These are phyloP conservation scores for Myocastor coypus DNA, from an alignment of 2,113 vertebrate genomes.

Conservation along the genomic window DNA sequence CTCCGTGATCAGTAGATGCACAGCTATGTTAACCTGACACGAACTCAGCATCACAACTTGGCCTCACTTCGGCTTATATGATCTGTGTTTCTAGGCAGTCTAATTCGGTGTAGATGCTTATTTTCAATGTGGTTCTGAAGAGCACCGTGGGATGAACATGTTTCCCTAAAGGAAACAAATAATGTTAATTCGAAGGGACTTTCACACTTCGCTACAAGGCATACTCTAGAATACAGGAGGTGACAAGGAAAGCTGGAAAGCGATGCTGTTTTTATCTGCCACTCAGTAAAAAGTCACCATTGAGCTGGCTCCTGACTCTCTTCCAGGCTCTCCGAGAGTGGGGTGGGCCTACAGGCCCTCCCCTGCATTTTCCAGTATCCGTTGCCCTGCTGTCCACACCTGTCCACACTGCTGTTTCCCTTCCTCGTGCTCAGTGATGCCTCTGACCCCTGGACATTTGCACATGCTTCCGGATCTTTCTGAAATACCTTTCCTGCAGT, in stretches of 20 bases:
- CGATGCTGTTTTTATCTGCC: background rate
- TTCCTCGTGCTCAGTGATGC: background rate
- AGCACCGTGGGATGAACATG: constrained; percentile 56
- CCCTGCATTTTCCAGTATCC: background rate
- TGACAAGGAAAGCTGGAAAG: background rate
- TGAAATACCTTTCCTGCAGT: background rate
- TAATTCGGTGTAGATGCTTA: constrained; percentile 73
- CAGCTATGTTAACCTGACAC: constrained; percentile 35
- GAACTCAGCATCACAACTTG: constrained; percentile 62
- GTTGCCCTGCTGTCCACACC: background rate
- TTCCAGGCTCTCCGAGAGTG: background rate
- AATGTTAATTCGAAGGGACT: constrained; percentile 63
- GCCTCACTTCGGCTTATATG: constrained; percentile 36
- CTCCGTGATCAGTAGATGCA: constrained; percentile 7
- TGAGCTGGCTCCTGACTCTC: background rate
- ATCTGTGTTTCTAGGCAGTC: constrained; percentile 64
- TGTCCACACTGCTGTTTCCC: background rate
- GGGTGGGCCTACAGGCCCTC: background rate
- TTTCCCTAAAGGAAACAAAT: constrained; percentile 74
- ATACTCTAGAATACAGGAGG: constrained; percentile 18
- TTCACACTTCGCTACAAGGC: constrained; percentile 23
- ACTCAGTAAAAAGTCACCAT: background rate
- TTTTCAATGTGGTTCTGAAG: constrained; percentile 74
- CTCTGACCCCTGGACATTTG: background rate
- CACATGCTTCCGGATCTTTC: background rate